phyloP scores from a whole-genome alignment of 2,113 vertebrate species.

The Urocitellus parryii region DNA sequence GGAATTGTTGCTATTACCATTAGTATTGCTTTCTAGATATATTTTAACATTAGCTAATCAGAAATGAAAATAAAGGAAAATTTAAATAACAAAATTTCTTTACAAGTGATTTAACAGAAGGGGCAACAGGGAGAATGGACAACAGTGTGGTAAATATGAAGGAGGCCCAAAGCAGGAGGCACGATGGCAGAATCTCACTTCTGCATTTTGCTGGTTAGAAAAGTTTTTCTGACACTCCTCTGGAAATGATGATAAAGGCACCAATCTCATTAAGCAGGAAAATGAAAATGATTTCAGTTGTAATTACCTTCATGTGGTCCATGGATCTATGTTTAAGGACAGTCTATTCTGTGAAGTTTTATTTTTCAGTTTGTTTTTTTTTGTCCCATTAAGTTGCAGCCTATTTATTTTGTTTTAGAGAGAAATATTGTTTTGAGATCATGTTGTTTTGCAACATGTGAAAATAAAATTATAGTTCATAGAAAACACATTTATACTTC shows the following conservation, averaged over 20 bases:
- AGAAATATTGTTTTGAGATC: conserved; percentile 6
- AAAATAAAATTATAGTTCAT: conserved; percentile 61
- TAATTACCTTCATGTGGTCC: not conserved
- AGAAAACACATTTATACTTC: conserved; percentile 47
- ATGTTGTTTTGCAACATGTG: conserved; percentile 32
- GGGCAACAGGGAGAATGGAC: not conserved
- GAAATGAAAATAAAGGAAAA: not conserved
- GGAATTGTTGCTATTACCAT: not conserved
- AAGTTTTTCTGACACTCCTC: not conserved
- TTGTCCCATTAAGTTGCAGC: not conserved
- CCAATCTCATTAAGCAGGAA: not conserved
- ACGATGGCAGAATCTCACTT: no score
- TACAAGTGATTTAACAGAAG: not conserved
- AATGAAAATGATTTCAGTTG: not conserved
- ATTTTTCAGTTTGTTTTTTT: not conserved
- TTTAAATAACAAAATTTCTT: not conserved
- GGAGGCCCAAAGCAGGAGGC: not conserved
- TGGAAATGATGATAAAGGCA: not conserved
- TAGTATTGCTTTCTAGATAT: not conserved
- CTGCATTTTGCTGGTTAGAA: fast-evolving
- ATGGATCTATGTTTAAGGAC: not conserved
- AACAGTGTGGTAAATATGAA: not conserved
- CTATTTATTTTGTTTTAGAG: conserved; percentile 42
- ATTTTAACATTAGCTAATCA: not conserved
- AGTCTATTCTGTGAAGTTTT: not conserved